Evolutionary conservation across 2,888 invertebrate genomes (phyloP), one percentile per base, ranked within the genome.

Genomic region (Polietes domitor): DNA sequence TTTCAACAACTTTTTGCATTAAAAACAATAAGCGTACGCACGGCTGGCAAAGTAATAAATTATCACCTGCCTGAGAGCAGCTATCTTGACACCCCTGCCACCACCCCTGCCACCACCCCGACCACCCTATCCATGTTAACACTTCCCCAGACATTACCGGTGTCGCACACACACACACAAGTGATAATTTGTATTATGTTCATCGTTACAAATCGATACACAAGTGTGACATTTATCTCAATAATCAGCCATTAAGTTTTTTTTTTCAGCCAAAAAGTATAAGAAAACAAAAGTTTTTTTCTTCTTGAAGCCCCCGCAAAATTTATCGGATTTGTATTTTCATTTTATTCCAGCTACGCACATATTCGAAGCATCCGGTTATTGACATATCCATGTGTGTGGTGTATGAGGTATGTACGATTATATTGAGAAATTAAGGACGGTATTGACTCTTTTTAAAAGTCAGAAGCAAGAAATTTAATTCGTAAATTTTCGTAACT

Each of bases 171-270:
- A n/a, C n/a, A 41, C 4, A 17, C 9, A 82, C 21, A 82, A 63
- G 70, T 82, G 82, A 61, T 71, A 78, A 82, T 82, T 78, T 78
- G 82, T 79, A 58, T 55, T 41, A 68, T 26, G 58, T 72, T 79
- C 65, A 79, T 71, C 28, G 21, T 58, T 32, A 68, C 71, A 79
- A 58, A 82, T 82, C 65, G 37, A 55, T 82, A 50, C 43, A 79
- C 75, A 82, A 76, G 72, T 73, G 79, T 68, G 65, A 73, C 32
- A 76, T 82, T 82, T 82, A 82, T 82, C 82, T 76, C 74, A 76
- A 72, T 82, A 82, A 73, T 76, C 75, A 53, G 19, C 24, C 43
- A 65, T 71, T 61, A 70, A 74, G 17, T 77, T 77, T 37, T 72
- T 73, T 32, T 37, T 37, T 37, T 37, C 37, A 17, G 9, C 6